Evolutionary conservation across 2,113 vertebrate genomes (phyloP), one percentile per base, ranked within the genome.

Genomic region (Thunnus maccoyii): DNA sequence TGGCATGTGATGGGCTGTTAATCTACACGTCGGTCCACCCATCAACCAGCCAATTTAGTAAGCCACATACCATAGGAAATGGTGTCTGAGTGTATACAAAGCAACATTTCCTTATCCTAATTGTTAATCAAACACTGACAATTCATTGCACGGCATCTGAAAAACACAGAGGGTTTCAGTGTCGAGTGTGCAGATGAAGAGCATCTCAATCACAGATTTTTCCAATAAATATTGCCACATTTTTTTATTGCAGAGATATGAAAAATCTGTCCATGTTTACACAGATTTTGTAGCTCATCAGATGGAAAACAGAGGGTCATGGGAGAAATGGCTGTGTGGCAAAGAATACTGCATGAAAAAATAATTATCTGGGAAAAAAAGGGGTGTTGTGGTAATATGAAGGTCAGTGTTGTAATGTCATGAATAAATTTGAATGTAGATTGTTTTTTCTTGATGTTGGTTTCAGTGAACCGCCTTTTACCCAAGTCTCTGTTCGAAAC

Each of bases 31-130:
- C 69, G 61, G 55, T 72, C 50, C 46, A 32, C 52, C 78, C 77
- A 70, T 62, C 57, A 69, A 46, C n/a, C 75, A 55, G 41, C 65
- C 27, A 46, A 70, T 76, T 71, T 25, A 61, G 32, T 15, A 77
- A 41, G 80, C 84, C 79, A 32, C 70, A 72, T 57, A 58, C 54
- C 27, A 50, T 36, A 76, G 50, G 74, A 86, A 83, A 79, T 63
- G 27, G 50, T 67, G 51, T 73, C 30, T 16, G 15, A 71, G 47
- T 36, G 68, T 30, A 51, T 48, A 63, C 57, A 50, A 76, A 74
- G 41, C 11, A 48, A 47, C 1, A 20, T 13, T 32, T 73, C 25
- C 16, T 18, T 41, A 22, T 71, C 41, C 54, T 44, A 20, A 51
- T 56, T 61, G 63, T 8, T 18, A 30, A 78, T 78, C 52, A 81